Base-by-base conservation (phyloP, 2,113 vertebrate genomes). In the Centropus bengalensis region DNA sequence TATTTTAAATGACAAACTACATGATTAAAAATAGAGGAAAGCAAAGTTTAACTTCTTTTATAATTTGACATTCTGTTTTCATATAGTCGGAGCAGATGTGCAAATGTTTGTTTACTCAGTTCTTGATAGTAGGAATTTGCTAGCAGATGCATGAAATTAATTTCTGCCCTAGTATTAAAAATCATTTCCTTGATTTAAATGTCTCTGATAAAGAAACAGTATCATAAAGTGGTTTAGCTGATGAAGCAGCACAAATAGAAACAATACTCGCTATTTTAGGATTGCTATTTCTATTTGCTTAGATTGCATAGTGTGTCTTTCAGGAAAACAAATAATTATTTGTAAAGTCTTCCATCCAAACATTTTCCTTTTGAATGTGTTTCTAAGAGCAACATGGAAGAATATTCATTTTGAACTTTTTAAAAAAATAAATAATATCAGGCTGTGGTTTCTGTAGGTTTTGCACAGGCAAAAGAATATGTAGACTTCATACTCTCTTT, bases 71-170 rank as follows among this genome's bases (percentile, higher is more conserved):
- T 89, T 73, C 76, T 59, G 82, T 75, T 90, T 94, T 67, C 94
- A 90, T 83, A 77, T 64, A 85, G 92, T 26, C 49, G 84, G 60
- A 97, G 88, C 95, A 97, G 96, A 96, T 97, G 94, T 82, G 82
- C 76, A 95, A 94, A 91, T 96, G 93, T 97, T 97, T 97, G 96
- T 97, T 97, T 97, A 96, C 88, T 84, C 52, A 9, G 86, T 88
- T 94, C 91, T 86, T 90, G 79, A 90, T 91, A 94, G 94, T 89
- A 96, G 94, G 81, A 94, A 96, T 95, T 96, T 97, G 94, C 95
- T 90, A 97, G 93, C 86, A 96, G 96, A 97, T 95, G 96, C 96
- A 96, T 97, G 96, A 97, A 97, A 97, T 97, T 97, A 96, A 97
- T 97, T 97, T 95, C 96, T 96, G 94, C 90, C 56, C 66, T 82